phyloP scores from a whole-genome alignment of 2,113 vertebrate species.

The Mus musculus region DNA sequence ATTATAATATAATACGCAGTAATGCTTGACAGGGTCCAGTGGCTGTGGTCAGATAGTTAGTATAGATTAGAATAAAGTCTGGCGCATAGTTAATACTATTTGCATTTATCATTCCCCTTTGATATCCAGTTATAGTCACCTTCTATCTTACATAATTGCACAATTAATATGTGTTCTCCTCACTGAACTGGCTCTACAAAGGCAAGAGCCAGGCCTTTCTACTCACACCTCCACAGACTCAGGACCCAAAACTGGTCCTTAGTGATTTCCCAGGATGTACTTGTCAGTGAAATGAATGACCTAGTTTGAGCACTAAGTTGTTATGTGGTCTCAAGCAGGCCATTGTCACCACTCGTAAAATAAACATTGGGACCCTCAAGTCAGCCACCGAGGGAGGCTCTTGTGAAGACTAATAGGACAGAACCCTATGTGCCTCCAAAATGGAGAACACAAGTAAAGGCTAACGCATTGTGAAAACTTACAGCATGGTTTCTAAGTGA shows the following conservation, averaged over 20 bases:
- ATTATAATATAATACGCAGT: not conserved
- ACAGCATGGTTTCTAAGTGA: not conserved
- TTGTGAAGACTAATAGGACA: not conserved
- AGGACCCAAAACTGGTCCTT: not conserved
- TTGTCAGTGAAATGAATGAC: not conserved
- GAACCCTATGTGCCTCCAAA: not conserved
- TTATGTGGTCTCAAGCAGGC: not conserved
- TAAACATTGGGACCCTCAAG: not conserved
- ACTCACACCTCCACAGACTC: not conserved
- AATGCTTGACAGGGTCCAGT: not conserved
- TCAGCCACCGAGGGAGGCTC: not conserved
- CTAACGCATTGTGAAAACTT: not conserved
- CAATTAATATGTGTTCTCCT: not conserved
- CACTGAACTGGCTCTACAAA: not conserved
- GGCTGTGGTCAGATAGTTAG: not conserved
- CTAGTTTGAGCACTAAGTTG: conserved; percentile 16
- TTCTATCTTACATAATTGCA: not conserved
- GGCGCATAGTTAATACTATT: not conserved
- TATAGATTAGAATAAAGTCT: not conserved
- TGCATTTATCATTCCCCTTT: not conserved
- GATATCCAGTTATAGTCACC: not conserved
- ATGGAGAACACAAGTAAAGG: not conserved
- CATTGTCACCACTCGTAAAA: not conserved
- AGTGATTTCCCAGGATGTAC: not conserved
- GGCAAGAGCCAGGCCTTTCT: not conserved